phyloP scores from a whole-genome alignment of 2,797 vertebrate species.

The Pseudopleuronectes americanus region DNA sequence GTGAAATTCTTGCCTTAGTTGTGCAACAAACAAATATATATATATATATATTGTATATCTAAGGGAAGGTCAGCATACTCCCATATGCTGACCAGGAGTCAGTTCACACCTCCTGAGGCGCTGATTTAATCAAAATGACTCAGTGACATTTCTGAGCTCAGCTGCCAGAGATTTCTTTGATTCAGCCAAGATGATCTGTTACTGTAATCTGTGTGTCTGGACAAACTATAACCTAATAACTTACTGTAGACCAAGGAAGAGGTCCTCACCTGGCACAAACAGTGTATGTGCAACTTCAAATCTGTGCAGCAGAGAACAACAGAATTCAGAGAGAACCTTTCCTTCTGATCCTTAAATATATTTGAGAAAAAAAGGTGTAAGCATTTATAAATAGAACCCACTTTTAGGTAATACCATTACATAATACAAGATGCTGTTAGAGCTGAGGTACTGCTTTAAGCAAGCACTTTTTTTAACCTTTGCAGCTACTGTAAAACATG shows the following conservation, averaged over 20 bases:
- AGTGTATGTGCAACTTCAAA: not conserved
- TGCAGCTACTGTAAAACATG: not conserved
- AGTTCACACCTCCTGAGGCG: constrained; percentile 16
- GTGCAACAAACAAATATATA: not conserved
- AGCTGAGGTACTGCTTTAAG: constrained; percentile 16
- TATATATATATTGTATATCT: not conserved
- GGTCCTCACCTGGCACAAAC: constrained; percentile 10
- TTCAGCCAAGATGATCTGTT: constrained; percentile 16
- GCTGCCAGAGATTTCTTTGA: constrained; percentile 8
- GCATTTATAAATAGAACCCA: constrained; percentile 37
- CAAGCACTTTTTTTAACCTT: constrained; percentile 15
- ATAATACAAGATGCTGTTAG: constrained; percentile 40
- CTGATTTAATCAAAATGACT: constrained; percentile 10
- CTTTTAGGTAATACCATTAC: constrained; percentile 32
- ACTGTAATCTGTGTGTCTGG: constrained; percentile 22
- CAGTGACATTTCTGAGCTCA: constrained; percentile 15
- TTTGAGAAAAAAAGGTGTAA: constrained; percentile 8
- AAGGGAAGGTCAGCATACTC: not conserved
- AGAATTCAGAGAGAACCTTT: constrained; percentile 17
- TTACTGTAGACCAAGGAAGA: constrained; percentile 10
- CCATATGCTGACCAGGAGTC: constrained; percentile 1
- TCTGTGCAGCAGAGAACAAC: constrained; percentile 3
- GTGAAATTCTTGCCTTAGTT: not conserved
- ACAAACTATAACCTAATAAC: constrained; percentile 38
- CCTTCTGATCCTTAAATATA: constrained; percentile 9